Base-by-base conservation (phyloP, 2,113 vertebrate species). In the Pygoscelis antarcticus region DNA sequence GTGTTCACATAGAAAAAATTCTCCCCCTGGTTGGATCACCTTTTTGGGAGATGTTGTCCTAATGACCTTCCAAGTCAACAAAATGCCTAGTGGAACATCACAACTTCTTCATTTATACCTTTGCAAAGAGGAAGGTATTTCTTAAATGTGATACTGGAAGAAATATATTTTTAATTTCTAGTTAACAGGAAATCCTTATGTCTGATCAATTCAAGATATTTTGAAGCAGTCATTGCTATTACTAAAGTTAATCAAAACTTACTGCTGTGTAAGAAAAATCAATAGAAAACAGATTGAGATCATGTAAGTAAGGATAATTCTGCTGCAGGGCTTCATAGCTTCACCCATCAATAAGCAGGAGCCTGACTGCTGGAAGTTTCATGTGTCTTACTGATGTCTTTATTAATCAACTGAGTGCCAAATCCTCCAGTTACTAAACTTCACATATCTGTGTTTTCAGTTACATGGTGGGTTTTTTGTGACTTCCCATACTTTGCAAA, bases 161-260 rank as follows among this genome's bases (percentile, higher is more conserved):
- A 98, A 98, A 94, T 97, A 97, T 96, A 93, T 94, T 86, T 93
- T 96, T 66, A 97, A 98, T 98, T 98, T 98, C 75, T 95, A 19
- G 76, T 83, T 98, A 97, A 98, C 95, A 95, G 97, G 96, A 98
- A 98, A 98, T 97, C 97, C 93, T 97, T 97, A 97, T 21, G 54
- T 83, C 93, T 96, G 94, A 98, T 98, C 97, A 96, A 92, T 98
- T 91, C 11, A 1, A 69, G 90, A 79, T 86, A 47, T 93, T 97
- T 96, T 95, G 92, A 97, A 97, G 95, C 79, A 95, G 92, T 94
- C 38, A 25, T 90, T 90, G 83, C 87, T 91, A 82, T 96, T 94
- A 89, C 82, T 74, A 65, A 97, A 97, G 95, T 97, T 97, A 93
- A 95, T 95, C 84, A 97, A 83, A 97, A 95, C 86, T 89, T 96